phyloP scores from a whole-genome alignment of 2,113 vertebrate species.

The Mus pahari region DNA sequence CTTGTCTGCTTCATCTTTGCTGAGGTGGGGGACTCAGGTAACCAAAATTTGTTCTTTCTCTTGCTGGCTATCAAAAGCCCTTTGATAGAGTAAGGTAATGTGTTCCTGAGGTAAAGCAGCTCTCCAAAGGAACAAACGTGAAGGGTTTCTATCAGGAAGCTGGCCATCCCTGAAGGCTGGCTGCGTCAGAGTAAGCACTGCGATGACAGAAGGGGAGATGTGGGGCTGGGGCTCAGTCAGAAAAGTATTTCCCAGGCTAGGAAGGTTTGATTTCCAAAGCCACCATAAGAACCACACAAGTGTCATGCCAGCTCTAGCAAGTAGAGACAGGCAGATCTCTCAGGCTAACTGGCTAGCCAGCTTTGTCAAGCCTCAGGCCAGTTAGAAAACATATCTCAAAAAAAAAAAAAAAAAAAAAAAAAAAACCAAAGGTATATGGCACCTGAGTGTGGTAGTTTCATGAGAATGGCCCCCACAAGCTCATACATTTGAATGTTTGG shows the following conservation, averaged over 20 bases:
- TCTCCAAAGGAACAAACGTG: not conserved
- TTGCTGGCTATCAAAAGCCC: not conserved
- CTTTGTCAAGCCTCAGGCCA: not conserved
- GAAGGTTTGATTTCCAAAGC: not conserved
- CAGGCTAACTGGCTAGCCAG: not conserved
- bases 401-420: not conserved
- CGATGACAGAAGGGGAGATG: too few relatives aligned
- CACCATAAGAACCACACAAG: not conserved
- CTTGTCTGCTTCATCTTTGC: not conserved
- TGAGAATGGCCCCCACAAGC: not conserved
- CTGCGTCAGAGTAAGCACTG: accelerated
- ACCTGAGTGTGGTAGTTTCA: not conserved
- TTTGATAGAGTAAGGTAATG: not conserved
- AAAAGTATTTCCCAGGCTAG: not conserved
- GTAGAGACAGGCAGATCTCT: not conserved
- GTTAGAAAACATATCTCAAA: not conserved
- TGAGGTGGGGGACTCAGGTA: not conserved
- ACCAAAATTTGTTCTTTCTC: not conserved
- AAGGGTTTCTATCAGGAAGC: not conserved
- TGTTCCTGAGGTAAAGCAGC: not conserved
- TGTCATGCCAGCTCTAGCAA: not conserved
- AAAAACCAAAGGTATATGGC: not conserved
- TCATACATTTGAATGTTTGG: not conserved
- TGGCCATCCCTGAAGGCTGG: not conserved
- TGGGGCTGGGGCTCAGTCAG: not conserved